A percentile compares a stretch with the other conserved stretches of the same genome.
Evolutionary conservation across 2,797 vertebrate species (phyloP).

Genomic region (Tolypeutes matacus): DNA sequence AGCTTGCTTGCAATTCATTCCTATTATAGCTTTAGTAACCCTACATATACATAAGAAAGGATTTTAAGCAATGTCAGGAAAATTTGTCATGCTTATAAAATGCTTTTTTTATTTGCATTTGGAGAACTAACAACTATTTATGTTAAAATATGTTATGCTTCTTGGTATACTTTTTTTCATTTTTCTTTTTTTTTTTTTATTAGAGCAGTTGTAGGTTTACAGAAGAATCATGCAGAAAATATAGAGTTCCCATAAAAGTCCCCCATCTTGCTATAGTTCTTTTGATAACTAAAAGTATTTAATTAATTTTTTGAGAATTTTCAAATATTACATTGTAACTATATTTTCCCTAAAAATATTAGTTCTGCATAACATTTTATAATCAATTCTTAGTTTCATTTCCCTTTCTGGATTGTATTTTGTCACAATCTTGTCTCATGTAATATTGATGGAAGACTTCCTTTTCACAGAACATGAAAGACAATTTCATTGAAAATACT

Average conservation of each 20-base stretch:
- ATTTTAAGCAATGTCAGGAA: not conserved
- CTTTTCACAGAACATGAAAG: not conserved
- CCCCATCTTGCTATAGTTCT: no score
- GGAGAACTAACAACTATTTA: conserved; percentile 16
- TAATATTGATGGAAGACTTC: not conserved
- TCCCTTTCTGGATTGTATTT: not conserved
- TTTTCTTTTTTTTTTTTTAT: no score
- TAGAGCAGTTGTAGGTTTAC: no score
- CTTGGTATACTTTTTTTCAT: not conserved
- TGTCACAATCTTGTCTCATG: not conserved
- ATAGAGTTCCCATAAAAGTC: no score
- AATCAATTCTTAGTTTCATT: conserved; percentile 20
- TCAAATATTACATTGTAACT: not conserved
- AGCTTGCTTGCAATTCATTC: not conserved
- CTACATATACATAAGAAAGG: not conserved
- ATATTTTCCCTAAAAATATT: not conserved
- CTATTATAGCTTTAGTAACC: not conserved
- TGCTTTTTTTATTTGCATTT: conserved; percentile 28
- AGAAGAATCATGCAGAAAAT: no score
- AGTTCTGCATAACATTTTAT: not conserved
- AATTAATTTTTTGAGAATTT: conserved; percentile 49
- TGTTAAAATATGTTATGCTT: not conserved
- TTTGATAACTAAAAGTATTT: not conserved
- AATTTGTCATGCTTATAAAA: conserved; percentile 39
- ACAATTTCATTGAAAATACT: conserved; percentile 31